phyloP scores from a whole-genome alignment of 2,113 vertebrate genomes.

The Dicentrarchus labrax region DNA sequence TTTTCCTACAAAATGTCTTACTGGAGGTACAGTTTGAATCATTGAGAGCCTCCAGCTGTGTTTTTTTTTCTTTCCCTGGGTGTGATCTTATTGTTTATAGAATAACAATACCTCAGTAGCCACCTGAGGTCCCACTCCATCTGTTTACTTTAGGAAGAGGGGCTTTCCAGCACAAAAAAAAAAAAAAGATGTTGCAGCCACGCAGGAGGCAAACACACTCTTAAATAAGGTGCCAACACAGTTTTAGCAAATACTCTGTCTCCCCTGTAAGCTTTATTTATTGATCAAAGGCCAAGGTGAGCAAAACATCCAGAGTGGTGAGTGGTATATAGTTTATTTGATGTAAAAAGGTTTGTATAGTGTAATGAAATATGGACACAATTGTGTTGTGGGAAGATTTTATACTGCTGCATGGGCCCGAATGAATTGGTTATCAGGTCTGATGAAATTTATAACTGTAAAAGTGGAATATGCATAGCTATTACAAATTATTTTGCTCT shows the following conservation, averaged over 20 bases:
- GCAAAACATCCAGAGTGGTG: not conserved
- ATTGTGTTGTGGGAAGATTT: conserved; percentile 8
- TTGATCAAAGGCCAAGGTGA: conserved; percentile 46
- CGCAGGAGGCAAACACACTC: conserved; percentile 33
- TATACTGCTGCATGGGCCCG: not conserved
- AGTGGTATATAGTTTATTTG: not conserved
- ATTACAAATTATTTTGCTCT: conserved; percentile 11
- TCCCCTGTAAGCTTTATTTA: conserved; percentile 55
- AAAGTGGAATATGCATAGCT: conserved; percentile 10
- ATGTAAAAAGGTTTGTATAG: conserved; percentile 6
- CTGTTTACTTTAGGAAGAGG: conserved; percentile 51
- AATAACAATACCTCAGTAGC: conserved; percentile 58
- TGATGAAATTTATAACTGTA: not conserved
- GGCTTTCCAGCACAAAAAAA: conserved; percentile 32
- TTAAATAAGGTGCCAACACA: conserved; percentile 53
- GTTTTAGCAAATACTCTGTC: conserved; percentile 43
- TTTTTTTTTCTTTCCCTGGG: conserved; percentile 18
- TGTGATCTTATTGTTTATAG: conserved; percentile 66
- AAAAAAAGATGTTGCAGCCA: conserved; percentile 20
- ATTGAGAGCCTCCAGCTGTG: conserved; percentile 51
- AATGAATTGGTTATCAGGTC: conserved; percentile 29
- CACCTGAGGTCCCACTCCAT: conserved; percentile 66
- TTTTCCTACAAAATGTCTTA: conserved; percentile 34
- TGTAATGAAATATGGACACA: conserved; percentile 2
- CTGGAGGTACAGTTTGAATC: conserved; percentile 44